Evolutionary conservation across 2,113 vertebrate species (phyloP), one percentile per base, ranked within the genome.

Genomic region (Hippolais icterina): DNA sequence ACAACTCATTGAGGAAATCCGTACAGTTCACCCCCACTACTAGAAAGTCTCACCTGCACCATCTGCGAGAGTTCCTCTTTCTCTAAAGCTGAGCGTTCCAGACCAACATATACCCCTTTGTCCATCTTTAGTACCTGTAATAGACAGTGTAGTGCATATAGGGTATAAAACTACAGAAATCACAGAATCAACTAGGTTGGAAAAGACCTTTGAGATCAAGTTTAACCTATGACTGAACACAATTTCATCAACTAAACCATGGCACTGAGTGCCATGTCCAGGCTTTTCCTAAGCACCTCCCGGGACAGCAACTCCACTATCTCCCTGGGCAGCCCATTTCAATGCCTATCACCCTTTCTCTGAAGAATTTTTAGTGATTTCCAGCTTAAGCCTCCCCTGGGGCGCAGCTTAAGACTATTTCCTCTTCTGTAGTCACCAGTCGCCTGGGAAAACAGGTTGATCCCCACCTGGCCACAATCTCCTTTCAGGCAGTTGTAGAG

Each of bases 41-140:
- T 44, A 31, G 21, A 8, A 69, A 35, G 72, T 77, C 93, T 96
- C 44, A 98, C 97, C 97, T 96, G 74, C 10, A 64, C 5, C 5
- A 72, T 42, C 33, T 83, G 87, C 69, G 10, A 72, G 41, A 5
- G 42, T 2, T 90, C 60, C 61, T 94, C 96, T 96, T 63, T 31
- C 56, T 93, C 75, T 78, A 83, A 71, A 94, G 65, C 44, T 70
- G 47, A 72, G 79, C 59, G 28, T 11, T 44, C 59, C 41, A 56
- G 63, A 28, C 9, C 65, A 65, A 72, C 70, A 76, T 20, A 56
- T 29, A 23, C 29, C 91, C 53, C 83, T 92, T 42, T 77, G 94
- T 31, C 91, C 90, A 75, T 28, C 69, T 74, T 64, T 81, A 44
- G 24, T 27, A 92, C 33, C 97, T 98, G 83, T 31, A 88, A 89